Evolutionary conservation across 2,113 vertebrate species (phyloP), one percentile per base, ranked within the genome.

Genomic region (Grantiella picta): DNA sequence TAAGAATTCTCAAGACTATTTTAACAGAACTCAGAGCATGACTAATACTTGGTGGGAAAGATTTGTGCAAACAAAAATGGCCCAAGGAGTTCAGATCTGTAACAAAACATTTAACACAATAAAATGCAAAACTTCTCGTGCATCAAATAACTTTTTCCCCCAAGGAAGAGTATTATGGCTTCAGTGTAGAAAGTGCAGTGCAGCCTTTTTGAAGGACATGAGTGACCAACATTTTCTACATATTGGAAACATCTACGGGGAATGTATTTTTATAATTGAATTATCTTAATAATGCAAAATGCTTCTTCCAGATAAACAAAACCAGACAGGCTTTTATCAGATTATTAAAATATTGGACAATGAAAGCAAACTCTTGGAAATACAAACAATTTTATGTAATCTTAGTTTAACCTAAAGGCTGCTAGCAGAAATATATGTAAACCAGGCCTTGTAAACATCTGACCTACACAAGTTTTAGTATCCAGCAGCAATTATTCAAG

Each of bases 271-370:
- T 73, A 57, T 10, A 92, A 97, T 94, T 2, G 0, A 91, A 90
- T 97, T 94, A 90, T 86, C 77, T 76, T 89, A 35, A 49, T 82
- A 75, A 66, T 84, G 79, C 76, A 77, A 94, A 72, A 92, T 78
- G 73, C 88, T 70, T 93, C 70, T 91, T 95, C 96, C 91, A 88
- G 86, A 94, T 95, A 95, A 97, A 96, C 89, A 93, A 80, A 95
- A 97, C 7, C 94, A 96, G 94, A 82, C 86, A 84, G 61, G 31
- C 94, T 64, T 20, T 94, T 96, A 97, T 53, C 83, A 86, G 94
- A 91, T 96, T 90, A 97, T 90, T 97, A 73, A 96, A 86, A 89
- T 90, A 76, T 5, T 72, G 64, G 72, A 61, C 40, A 89, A 79
- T 92, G 93, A 94, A 92, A 92, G 79, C 44, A 94, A 95, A 86